Base-by-base conservation (phyloP, 2,797 vertebrate genomes). In the Anableps anableps region DNA sequence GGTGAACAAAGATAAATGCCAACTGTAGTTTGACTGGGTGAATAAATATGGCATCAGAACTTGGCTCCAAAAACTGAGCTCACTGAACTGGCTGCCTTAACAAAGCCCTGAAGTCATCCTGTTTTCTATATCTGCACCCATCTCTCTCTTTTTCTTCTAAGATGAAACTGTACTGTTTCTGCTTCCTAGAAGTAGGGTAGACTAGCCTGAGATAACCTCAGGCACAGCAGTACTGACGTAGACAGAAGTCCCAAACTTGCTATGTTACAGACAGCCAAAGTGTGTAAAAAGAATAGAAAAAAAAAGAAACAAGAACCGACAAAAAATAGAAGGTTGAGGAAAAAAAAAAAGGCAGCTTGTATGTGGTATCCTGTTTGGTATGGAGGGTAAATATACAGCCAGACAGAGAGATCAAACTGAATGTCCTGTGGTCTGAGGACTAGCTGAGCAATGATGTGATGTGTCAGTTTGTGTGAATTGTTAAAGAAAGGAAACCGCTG, bases 151-250 rank as follows among this genome's bases (percentile, higher is more conserved):
- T 76, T 93, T 93, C 91, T 89, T 78, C 85, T 75, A 78, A 95
- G 88, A 94, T 92, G 95, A 96, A 96, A 95, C 95, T 89, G 75
- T 82, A 79, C 85, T 93, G 91, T 96, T 87, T 94, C 86, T 91
- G 87, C 96, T 96, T 96, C 95, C 95, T 96, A 95, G 96, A 96
- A 96, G 95, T 95, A 92, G 90, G 92, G 94, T 91, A 95, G 92
- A 96, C 94, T 93, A 95, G 93, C 88, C 91, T 88, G 91, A 95
- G 94, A 95, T 96, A 95, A 95, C 91, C 91, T 78, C 81, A 88
- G 84, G 85, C 90, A 79, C 83, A 87, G 80, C 79, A 11, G 73
- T 82, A 84, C 78, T 90, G 82, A 92, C 93, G 92, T 85, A 93
- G 82, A 43, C 85, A 88, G 89, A 89, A 91, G 85, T 86, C 85